phyloP scores from a whole-genome alignment of 2,113 vertebrate genomes.

The Hylia prasina region DNA sequence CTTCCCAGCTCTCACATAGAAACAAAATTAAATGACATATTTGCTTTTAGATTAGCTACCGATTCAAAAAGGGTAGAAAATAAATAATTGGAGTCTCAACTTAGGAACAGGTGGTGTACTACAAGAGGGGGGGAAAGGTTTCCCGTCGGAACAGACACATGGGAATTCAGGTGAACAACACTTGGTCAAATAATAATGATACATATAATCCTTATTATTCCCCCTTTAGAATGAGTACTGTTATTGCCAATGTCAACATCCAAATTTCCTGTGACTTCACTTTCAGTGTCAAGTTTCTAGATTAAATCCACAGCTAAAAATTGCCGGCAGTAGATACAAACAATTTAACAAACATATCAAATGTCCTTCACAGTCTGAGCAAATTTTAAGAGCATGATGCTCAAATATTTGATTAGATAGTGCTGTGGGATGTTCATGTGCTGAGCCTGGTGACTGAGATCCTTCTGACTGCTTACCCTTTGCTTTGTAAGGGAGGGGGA shows the following conservation, averaged over 20 bases:
- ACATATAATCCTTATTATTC: background rate
- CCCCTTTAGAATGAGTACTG: background rate
- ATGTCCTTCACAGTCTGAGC: background rate
- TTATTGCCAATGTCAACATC: background rate
- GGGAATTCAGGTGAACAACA: background rate
- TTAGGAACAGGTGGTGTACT: background rate
- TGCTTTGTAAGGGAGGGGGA: background rate
- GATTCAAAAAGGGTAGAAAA: background rate
- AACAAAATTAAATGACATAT: background rate
- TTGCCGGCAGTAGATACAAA: background rate
- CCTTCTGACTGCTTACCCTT: background rate
- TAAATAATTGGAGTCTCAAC: background rate
- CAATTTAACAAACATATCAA: background rate
- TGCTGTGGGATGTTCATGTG: background rate
- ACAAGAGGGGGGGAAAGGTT: background rate
- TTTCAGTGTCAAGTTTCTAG: background rate
- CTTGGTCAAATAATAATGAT: background rate
- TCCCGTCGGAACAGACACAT: background rate
- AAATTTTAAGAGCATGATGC: background rate
- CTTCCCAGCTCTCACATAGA: background rate
- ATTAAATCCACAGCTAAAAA: background rate
- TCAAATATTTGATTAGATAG: background rate
- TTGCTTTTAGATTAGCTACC: conserved; percentile 18
- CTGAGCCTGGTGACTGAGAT: background rate
- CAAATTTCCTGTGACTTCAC: background rate